phyloP scores from a whole-genome alignment of 2,888 invertebrate genomes.

The Charanyca ferruginea region DNA sequence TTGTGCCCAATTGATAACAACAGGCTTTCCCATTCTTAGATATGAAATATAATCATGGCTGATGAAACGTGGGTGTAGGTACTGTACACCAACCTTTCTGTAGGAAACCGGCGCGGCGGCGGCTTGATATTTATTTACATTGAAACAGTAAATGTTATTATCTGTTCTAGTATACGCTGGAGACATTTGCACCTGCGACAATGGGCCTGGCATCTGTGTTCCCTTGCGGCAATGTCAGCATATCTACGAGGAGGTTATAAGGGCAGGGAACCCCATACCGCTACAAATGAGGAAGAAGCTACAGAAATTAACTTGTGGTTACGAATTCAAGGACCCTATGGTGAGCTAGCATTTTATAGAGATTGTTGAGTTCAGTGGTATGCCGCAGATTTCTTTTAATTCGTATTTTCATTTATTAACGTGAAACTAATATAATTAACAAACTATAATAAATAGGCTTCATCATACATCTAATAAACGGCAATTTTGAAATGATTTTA shows the following conservation, averaged over 20 bases:
- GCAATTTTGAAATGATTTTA: no score
- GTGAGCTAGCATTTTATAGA: conserved; percentile 63
- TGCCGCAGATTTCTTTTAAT: no score
- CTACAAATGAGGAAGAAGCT: conserved; percentile 73
- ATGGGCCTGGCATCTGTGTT: conserved; percentile 69
- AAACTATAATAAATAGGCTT: no score
- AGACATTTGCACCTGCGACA: conserved; percentile 65
- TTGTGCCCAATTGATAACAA: no score
- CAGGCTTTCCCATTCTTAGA: no score
- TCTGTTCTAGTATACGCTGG: conserved; percentile 68
- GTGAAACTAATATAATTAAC: no score
- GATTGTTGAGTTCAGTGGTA: not conserved
- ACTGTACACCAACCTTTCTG: no score
- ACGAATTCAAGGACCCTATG: conserved; percentile 72
- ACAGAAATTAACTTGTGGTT: conserved; percentile 77
- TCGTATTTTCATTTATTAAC: no score
- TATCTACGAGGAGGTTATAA: conserved; percentile 72
- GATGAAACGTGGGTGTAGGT: no score
- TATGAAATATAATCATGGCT: no score
- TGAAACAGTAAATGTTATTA: not conserved
- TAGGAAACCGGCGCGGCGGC: no score
- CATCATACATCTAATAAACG: no score
- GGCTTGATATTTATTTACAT: not conserved
- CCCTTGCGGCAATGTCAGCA: conserved; percentile 71
- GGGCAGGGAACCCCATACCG: conserved; percentile 78